Conservation (phyloP, 2,888 invertebrate species). For the Gasteruption jaculator region DNA sequence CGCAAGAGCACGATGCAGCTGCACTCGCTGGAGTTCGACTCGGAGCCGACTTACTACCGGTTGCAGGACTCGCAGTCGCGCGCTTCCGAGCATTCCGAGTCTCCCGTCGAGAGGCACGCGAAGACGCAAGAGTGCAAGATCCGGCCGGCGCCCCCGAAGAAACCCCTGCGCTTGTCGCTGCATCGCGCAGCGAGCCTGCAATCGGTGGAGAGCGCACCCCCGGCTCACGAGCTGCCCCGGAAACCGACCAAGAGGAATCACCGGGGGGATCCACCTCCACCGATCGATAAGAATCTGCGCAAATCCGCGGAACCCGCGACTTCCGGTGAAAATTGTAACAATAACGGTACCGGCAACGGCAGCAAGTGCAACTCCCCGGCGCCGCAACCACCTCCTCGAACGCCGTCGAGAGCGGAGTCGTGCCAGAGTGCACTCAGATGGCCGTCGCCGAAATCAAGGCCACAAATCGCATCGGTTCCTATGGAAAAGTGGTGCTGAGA, state of each 20-base stretch:
- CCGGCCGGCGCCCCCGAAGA: constrained; percentile 78
- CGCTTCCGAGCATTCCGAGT: constrained; percentile 36
- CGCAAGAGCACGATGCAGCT: constrained; percentile 33
- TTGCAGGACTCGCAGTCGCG: constrained; percentile 46
- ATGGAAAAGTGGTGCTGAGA: constrained; percentile 49
- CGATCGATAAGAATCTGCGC: constrained; percentile 27
- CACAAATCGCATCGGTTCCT: constrained; percentile 41
- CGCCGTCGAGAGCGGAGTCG: constrained; percentile 47
- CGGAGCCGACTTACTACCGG: constrained; percentile 62
- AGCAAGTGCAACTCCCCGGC: constrained; percentile 24
- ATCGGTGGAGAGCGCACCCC: constrained; percentile 58
- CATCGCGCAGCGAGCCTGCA: constrained; percentile 81
- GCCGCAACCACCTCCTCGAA: constrained; percentile 42
- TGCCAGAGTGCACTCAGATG: constrained; percentile 47
- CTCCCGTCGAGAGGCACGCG: constrained; percentile 42
- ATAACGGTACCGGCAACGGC: constrained; percentile 25
- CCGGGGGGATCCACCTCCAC: constrained; percentile 51
- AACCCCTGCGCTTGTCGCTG: constrained; percentile 75
- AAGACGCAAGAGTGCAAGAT: constrained; percentile 51
- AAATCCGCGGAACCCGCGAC: too few relatives aligned
- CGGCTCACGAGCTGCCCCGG: constrained; percentile 34
- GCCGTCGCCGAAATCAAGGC: constrained; percentile 44
- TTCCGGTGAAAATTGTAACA: constrained; percentile 20
- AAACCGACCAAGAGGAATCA: constrained; percentile 63
- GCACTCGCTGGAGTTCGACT: constrained; percentile 71